Evolutionary conservation across 2,888 invertebrate genomes (phyloP).

Genomic region (Ernsta delagoae): DNA sequence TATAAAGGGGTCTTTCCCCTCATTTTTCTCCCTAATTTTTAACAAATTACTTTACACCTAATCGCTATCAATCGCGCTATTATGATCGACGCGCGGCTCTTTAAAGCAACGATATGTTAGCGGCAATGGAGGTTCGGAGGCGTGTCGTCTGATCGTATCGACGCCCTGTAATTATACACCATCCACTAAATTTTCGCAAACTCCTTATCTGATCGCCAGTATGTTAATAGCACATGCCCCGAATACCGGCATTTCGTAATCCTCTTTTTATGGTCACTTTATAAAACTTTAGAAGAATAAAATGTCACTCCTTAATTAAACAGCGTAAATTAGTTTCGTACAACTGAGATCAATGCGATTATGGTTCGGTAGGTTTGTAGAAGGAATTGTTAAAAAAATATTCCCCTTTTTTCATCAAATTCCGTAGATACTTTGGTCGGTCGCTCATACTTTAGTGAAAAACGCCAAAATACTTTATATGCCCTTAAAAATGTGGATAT

Average conservation of each 20-base stretch:
- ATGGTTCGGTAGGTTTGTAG: background rate
- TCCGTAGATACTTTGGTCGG: too few relatives aligned
- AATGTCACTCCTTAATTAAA: slow-evolving; percentile 34
- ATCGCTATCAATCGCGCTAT: slow-evolving; percentile 27
- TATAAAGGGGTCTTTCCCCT: background rate
- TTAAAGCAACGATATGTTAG: slow-evolving; percentile 14
- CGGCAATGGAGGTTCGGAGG: slow-evolving; percentile 57
- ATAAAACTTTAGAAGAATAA: slow-evolving; percentile 19
- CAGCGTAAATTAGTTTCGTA: slow-evolving; percentile 28
- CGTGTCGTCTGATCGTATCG: slow-evolving; percentile 71
- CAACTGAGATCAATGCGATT: background rate
- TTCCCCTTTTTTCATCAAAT: too few relatives aligned
- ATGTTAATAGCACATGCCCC: slow-evolving; percentile 75
- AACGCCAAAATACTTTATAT: too few relatives aligned
- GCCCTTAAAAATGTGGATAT: too few relatives aligned
- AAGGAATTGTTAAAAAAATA: too few relatives aligned
- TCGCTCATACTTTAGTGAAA: too few relatives aligned
- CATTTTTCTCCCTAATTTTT: background rate
- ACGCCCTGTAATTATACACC: slow-evolving; percentile 68
- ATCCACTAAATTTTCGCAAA: slow-evolving; percentile 79
- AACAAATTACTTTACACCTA: slow-evolving; percentile 13
- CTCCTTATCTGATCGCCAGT: slow-evolving; percentile 71
- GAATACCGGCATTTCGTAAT: slow-evolving; percentile 53
- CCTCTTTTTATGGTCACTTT: slow-evolving; percentile 50
- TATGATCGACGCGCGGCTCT: slow-evolving; percentile 30